Conservation (phyloP, 2,113 vertebrate genomes). For the Menidia beryllina region DNA sequence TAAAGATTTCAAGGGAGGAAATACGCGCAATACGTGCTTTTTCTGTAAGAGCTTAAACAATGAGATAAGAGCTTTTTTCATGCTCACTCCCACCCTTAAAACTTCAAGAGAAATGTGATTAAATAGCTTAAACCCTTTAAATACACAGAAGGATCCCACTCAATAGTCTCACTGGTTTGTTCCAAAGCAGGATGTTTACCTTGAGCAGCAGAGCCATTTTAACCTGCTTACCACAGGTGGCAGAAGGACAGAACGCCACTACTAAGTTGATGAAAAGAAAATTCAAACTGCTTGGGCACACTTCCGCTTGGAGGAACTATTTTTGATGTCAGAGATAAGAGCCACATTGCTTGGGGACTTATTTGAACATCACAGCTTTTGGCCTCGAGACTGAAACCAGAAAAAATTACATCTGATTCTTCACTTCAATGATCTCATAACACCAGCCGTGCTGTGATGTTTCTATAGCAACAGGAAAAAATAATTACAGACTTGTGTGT, state of each 20-base stretch:
- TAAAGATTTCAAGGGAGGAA: conserved; percentile 10
- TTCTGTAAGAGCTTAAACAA: conserved; percentile 19
- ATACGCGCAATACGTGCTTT: conserved; percentile 53
- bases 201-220: not conserved
- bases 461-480: conserved; percentile 78
- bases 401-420: conserved; percentile 47
- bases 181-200: not conserved
- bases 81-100: not conserved
- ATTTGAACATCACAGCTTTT: conserved; percentile 21
- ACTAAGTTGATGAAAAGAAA: not conserved
- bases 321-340: conserved; percentile 19
- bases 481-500: conserved; percentile 56
- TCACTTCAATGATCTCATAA: conserved; percentile 59
- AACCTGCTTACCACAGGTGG: not conserved
- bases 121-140: conserved; percentile 17
- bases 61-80: conserved; percentile 34
- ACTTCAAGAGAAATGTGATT: conserved; percentile 20
- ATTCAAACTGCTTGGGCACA: not conserved
- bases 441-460: conserved; percentile 50
- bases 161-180: no score
- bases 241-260: not conserved
- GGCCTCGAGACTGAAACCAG: conserved; percentile 51
- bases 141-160: not conserved
- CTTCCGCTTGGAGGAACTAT: not conserved
- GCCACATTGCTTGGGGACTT: not conserved